These are phyloP conservation scores for Peromyscus melanophrys DNA, from an alignment of 2,797 vertebrate species.

Conservation along the genomic window DNA sequence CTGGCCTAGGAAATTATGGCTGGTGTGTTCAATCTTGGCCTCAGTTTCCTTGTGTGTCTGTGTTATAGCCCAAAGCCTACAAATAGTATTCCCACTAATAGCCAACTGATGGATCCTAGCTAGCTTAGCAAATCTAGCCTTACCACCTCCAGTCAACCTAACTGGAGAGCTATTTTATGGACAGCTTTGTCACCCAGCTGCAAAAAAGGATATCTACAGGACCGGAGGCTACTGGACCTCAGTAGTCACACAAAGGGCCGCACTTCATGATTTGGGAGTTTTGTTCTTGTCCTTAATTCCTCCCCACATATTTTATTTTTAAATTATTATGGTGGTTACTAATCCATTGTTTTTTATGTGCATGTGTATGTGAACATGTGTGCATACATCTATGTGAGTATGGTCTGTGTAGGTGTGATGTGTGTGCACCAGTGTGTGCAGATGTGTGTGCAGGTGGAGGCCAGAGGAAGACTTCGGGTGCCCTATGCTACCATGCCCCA, in stretches of 20 bases:
- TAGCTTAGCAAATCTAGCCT: no score
- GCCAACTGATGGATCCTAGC: no score
- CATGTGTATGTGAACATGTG: background rate
- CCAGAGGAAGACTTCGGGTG: background rate
- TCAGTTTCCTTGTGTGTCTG: background rate
- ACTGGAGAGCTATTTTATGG: background rate
- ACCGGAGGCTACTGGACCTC: no score
- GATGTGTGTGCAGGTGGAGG: no score
- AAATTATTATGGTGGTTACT: background rate
- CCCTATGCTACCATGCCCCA: background rate
- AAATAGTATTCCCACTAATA: no score
- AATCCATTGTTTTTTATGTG: no score
- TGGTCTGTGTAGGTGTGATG: background rate
- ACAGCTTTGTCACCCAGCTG: background rate
- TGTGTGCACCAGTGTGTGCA: background rate
- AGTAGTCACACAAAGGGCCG: background rate
- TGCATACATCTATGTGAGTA: background rate
- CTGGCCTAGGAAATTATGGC: conserved; percentile 11
- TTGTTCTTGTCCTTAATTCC: background rate
- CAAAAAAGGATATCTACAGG: background rate
- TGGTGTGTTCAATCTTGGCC: background rate
- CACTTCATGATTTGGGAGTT: background rate
- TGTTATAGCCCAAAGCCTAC: background rate
- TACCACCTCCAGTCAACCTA: no score
- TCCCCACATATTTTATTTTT: background rate